Evolutionary conservation across 1,140 invertebrate genomes (phyloP).

Genomic region (Drosophila sulfurigaster): DNA sequence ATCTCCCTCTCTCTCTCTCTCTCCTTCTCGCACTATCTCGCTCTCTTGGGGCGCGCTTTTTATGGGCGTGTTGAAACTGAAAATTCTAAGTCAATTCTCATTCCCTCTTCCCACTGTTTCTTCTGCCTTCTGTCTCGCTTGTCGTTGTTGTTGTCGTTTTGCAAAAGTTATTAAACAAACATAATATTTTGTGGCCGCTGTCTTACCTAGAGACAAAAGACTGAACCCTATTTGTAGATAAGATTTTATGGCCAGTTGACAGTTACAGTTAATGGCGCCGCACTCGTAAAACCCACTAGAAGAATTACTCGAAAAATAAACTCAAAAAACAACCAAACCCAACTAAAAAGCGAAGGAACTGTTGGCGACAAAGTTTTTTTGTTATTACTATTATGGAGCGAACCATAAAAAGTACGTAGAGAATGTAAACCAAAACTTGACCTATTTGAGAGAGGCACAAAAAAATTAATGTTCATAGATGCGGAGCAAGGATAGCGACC

Average conservation of each 20-base stretch:
- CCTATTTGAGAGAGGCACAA: conserved; percentile 54
- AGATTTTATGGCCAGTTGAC: conserved; percentile 75
- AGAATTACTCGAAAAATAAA: conserved; percentile 36
- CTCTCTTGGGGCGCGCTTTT: conserved; percentile 16
- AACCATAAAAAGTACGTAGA: conserved; percentile 53
- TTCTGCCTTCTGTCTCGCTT: too few species aligned
- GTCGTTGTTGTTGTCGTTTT: conserved; percentile 16
- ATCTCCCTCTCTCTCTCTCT: neutral
- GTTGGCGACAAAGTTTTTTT: conserved; percentile 38
- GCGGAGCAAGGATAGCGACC: conserved; percentile 10
- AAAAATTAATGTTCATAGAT: conserved; percentile 31
- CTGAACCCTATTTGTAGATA: conserved; percentile 59
- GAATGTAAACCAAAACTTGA: conserved; percentile 75
- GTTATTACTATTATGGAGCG: conserved; percentile 50
- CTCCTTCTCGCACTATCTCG: neutral
- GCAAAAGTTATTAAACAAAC: conserved; percentile 46
- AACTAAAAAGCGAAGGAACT: conserved; percentile 48
- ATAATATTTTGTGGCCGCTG: conserved; percentile 9
- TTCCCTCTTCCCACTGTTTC: conserved; percentile 11
- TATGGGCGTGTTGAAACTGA: conserved; percentile 40
- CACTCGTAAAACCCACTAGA: conserved; percentile 62
- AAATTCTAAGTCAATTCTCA: conserved; percentile 33
- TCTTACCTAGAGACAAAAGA: conserved; percentile 28
- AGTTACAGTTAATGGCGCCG: conserved; percentile 77
- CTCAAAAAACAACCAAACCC: conserved; percentile 43